Base-by-base conservation (phyloP, 2,113 vertebrate genomes). In the Peucedramus taeniatus region DNA sequence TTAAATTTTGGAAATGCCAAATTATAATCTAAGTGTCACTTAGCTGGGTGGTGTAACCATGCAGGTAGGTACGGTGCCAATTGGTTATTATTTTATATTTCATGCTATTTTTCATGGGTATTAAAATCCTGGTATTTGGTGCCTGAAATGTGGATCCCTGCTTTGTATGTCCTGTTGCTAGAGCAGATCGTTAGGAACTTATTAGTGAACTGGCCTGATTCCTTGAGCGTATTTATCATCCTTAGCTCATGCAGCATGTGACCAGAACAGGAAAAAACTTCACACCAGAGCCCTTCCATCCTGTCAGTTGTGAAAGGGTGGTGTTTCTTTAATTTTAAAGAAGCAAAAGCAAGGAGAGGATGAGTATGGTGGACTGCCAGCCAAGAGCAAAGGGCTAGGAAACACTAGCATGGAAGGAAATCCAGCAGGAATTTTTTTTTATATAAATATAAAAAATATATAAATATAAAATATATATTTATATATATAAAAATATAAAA, bases 201-300 rank as follows among this genome's bases (percentile, higher is more conserved):
- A 92, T 86, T 90, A 94, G 94, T 51, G 78, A 82, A 89, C 81
- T 95, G 87, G 94, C 94, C 94, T 91, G 94, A 57, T 94, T 70
- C 61, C 95, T 90, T 33, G 4, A 47, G 86, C 24, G 3, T 91
- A 89, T 94, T 96, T 93, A 82, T 94, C 91, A 75, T 83, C 79
- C 87, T 92, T 91, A 94, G 71, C 75, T 94, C 78, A 92, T 45
- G 64, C 75, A 68, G 80, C 59, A 89, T 42, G 85, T 65, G 87
- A 93, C 79, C 91, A 96, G 90, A 92, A 74, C 66, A 89, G 53
- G 64, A 96, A 97, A 80, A 96, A 97, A 84, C 95, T 96, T 96
- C 91, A 69, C 89, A 89, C 83, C 74, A 94, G 24, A 82, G 92
- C 72, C 76, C 53, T 84, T 89, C 69, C 56, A 76, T 47, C 72